Evolutionary conservation across 2,888 invertebrate species (phyloP), one percentile per base, ranked within the genome.

Genomic region (Morinoia aosen): DNA sequence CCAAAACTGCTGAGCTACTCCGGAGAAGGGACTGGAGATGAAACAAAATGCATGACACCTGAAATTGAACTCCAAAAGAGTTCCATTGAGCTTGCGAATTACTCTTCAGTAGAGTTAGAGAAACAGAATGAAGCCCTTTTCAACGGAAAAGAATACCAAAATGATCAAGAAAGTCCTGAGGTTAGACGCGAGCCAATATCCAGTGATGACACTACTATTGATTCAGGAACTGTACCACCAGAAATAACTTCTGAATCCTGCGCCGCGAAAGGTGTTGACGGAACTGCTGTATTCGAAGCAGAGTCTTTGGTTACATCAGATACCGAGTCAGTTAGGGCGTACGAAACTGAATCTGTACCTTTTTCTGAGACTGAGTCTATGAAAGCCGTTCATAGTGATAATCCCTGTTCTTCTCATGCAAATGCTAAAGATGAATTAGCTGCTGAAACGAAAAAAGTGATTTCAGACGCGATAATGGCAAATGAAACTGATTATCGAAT

Each of bases 331-430:
- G 56, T 93, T 93, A 33, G 56, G n/a, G 56, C 93, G 12, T 93
- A 19, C 14, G 93, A 56, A 57, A 93, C 93, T 93, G 93, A 93
- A 93, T 93, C 58, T 12, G 93, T 93, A 14, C 93, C 57, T 33
- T 11, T 93, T 56, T 93, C 93, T 19, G 93, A 93, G 48, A 93
- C 93, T 33, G 93, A 93, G 57, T 93, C 93, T 56, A 93, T 57
- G 57, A 93, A 93, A 93, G 57, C 93, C 2, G 57, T 48, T 57
- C 40, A 90, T 48, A 90, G 48, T 48, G 48, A 90, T 16, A 16
- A 39, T 40, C 48, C 14, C 39, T 14, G 40, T 40, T 39, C 19
- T 40, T 40, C 90, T 16, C 39, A 90, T 4, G 1, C 90, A 90
- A 40, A 39, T 14, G 7, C 12, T 90, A 48, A 40, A 48, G 40